phyloP scores from a whole-genome alignment of 2,888 invertebrate genomes.

The Celastrina argiolus region DNA sequence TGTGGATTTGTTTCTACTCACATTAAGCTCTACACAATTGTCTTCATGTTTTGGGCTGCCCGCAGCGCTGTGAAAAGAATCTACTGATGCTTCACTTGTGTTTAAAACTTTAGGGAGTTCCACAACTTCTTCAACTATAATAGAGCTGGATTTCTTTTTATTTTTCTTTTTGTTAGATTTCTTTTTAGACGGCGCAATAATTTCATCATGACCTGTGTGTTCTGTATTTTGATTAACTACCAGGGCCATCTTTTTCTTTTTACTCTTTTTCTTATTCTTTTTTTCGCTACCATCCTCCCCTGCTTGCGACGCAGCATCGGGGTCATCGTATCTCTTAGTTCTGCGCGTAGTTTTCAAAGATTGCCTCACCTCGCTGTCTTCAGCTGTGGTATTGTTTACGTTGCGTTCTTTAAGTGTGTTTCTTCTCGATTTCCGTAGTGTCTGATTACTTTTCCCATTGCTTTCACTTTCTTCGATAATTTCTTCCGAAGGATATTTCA shows the following conservation, averaged over 20 bases:
- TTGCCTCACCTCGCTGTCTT: constrained; percentile 33
- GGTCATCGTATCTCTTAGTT: constrained; percentile 41
- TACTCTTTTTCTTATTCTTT: constrained; percentile 26
- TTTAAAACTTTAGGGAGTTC: constrained; percentile 35
- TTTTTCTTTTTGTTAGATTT: constrained; percentile 49
- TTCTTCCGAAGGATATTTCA: constrained; percentile 53
- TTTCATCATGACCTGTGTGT: constrained; percentile 43
- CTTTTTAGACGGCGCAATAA: constrained; percentile 34
- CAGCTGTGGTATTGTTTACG: constrained; percentile 29
- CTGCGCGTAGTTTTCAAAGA: constrained; percentile 43
- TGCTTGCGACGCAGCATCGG: not conserved
- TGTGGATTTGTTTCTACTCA: not conserved
- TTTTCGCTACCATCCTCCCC: not conserved
- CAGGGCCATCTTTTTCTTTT: constrained; percentile 32
- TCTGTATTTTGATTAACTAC: constrained; percentile 35
- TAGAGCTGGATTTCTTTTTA: constrained; percentile 40
- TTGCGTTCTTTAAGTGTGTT: constrained; percentile 45
- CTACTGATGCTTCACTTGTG: constrained; percentile 46
- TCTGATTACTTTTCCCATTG: constrained; percentile 29
- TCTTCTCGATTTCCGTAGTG: constrained; percentile 39
- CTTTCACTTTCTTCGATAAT: constrained; percentile 27
- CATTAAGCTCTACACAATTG: not conserved
- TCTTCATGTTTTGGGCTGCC: constrained; percentile 45
- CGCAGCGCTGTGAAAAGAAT: constrained; percentile 64
- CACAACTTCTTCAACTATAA: constrained; percentile 37